Conservation (phyloP, 2,113 vertebrate genomes). For the Notothenia coriiceps region DNA sequence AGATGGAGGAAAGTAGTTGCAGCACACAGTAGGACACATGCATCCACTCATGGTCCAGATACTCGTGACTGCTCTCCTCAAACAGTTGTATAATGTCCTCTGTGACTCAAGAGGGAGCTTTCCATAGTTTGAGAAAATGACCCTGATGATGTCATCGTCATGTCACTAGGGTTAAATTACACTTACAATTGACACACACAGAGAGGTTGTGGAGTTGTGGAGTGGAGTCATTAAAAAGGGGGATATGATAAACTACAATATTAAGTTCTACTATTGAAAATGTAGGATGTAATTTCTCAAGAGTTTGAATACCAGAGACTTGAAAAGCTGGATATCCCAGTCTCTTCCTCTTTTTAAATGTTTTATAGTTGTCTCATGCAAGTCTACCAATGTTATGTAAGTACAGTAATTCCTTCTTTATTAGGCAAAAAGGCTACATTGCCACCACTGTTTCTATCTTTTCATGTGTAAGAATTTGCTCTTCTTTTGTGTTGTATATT, state of each 20-base stretch:
- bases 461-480: background rate
- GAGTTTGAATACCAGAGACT: background rate
- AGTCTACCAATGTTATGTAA: background rate
- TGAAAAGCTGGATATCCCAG: background rate
- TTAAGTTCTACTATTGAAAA: constrained; percentile 4
- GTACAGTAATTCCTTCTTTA: background rate
- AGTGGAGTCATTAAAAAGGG: background rate
- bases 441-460: background rate
- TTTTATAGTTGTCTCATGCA: background rate
- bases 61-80: background rate
- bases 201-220: no score
- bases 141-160: background rate
- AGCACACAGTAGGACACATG: no score
- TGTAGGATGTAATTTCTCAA: background rate
- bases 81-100: background rate
- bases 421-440: background rate
- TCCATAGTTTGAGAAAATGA: background rate
- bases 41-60: no score
- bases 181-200: background rate
- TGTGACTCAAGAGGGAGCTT: background rate
- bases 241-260: background rate
- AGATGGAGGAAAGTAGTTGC: background rate
- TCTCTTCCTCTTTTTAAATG: background rate
- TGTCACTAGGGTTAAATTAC: background rate
- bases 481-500: no score